A percentile compares a stretch with the other conserved stretches of the same genome.
phyloP scores from a whole-genome alignment of 2,888 invertebrate genomes.

The Bombylius discolor region DNA sequence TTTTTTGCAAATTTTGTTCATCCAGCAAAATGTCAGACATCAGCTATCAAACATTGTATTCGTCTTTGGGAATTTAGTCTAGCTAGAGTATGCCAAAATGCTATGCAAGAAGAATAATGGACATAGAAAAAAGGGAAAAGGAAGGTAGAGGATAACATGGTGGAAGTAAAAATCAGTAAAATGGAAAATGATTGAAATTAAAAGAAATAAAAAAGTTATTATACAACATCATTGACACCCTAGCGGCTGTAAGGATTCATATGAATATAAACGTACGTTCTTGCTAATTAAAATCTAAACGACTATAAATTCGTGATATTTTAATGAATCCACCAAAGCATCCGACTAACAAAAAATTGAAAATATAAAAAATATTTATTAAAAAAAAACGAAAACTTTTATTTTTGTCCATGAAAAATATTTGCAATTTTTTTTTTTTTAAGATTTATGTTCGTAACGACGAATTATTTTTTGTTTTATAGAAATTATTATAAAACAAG shows the following conservation, averaged over 20 bases:
- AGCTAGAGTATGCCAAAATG: not conserved
- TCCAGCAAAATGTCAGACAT: slow-evolving; percentile 5
- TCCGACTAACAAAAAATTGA: slow-evolving; percentile 2
- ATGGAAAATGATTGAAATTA: slow-evolving; percentile 2
- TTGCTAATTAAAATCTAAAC: slow-evolving; percentile 7
- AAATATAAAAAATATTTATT: not conserved
- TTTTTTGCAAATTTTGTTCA: slow-evolving; percentile 7
- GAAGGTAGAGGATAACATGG: not conserved
- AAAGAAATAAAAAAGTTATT: not conserved
- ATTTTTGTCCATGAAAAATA: not conserved
- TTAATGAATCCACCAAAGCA: slow-evolving; percentile 9
- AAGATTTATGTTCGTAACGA: too few species aligned
- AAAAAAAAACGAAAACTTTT: not conserved
- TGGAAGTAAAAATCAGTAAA: slow-evolving; percentile 7
- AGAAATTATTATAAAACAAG: too few species aligned
- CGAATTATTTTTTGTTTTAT: too few species aligned
- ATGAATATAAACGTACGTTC: not conserved
- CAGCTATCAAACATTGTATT: slow-evolving; percentile 6
- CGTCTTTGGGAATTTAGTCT: slow-evolving; percentile 3
- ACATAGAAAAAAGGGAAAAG: not conserved
- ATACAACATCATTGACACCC: not conserved
- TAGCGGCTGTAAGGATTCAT: not conserved
- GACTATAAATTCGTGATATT: slow-evolving; percentile 8
- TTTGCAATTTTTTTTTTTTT: not conserved
- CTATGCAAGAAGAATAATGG: not conserved